A percentile compares a stretch with the other conserved stretches of the same genome.
These are phyloP conservation scores for Isichthys henryi DNA, from an alignment of 2,113 vertebrate genomes.

Conservation along the genomic window DNA sequence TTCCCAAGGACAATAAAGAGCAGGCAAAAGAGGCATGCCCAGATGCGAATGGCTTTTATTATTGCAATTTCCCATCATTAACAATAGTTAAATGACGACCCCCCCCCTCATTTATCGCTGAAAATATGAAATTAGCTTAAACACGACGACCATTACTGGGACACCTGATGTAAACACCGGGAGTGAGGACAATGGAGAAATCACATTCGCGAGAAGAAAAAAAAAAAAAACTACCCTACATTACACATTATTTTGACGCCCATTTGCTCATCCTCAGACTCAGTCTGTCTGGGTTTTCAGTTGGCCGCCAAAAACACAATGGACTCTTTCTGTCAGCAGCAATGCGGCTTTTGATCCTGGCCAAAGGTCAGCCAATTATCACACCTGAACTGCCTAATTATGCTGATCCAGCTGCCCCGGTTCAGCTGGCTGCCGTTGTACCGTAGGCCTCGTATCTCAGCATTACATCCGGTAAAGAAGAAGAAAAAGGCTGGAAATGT, in stretches of 20 bases:
- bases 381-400: constrained; percentile 35
- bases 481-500: neutral
- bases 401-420: neutral
- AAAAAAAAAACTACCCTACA: constrained; percentile 3
- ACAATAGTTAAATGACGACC: neutral
- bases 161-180: constrained; percentile 7
- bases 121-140: constrained; percentile 15
- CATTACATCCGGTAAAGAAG: neutral
- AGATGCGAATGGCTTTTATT: constrained; percentile 9
- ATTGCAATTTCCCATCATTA: constrained; percentile 9
- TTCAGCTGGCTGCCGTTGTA: neutral
- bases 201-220: neutral
- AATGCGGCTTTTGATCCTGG: constrained; percentile 10
- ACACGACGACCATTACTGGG: neutral
- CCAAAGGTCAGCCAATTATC: constrained; percentile 2
- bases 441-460: too few relatives aligned
- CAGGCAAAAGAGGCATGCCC: neutral
- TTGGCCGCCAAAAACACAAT: constrained; percentile 7
- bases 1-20: constrained; percentile 14
- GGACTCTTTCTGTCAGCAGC: neutral
- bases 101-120: neutral
- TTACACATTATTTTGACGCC: constrained; percentile 13
- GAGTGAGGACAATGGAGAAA: constrained; percentile 20
- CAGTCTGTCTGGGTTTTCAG: neutral
- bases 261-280: constrained; percentile 3